phyloP scores from a whole-genome alignment of 1,140 invertebrate species.

The Drosophila punjabiensis region DNA sequence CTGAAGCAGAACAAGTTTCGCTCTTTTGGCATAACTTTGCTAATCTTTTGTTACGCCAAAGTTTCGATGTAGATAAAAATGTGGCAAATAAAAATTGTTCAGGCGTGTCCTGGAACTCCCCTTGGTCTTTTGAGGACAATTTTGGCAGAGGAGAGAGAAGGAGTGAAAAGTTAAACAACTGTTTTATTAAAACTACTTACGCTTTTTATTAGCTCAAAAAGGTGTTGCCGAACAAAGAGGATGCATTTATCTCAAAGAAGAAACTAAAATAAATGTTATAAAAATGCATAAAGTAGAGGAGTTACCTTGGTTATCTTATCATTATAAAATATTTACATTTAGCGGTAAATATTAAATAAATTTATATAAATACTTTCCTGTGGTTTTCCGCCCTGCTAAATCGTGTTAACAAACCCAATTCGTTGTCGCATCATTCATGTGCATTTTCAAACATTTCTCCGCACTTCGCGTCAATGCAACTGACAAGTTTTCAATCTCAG shows the following conservation, averaged over 20 bases:
- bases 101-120: slow-evolving; percentile 51
- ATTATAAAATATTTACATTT: not conserved
- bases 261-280: not conserved
- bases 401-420: slow-evolving; percentile 51
- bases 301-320: not conserved
- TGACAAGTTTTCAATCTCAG: slow-evolving; percentile 81
- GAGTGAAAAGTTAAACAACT: slow-evolving; percentile 33
- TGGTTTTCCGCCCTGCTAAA: not conserved
- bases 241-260: slow-evolving; percentile 1
- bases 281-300: not conserved
- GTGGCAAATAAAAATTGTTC: slow-evolving; percentile 78
- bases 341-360: not conserved
- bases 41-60: slow-evolving; percentile 81
- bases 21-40: slow-evolving; percentile 75
- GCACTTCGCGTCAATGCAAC: slow-evolving; percentile 56
- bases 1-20: slow-evolving; percentile 53
- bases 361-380: not conserved
- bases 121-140: slow-evolving; percentile 47
- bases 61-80: slow-evolving; percentile 77
- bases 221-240: not conserved
- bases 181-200: slow-evolving; percentile 29
- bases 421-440: slow-evolving; percentile 58
- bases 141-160: not conserved
- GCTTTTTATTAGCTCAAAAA: slow-evolving; percentile 7
- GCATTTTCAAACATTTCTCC: slow-evolving; percentile 46